These are phyloP conservation scores for Ochropacha duplaris DNA, from an alignment of 2,888 invertebrate genomes.

Conservation along the genomic window DNA sequence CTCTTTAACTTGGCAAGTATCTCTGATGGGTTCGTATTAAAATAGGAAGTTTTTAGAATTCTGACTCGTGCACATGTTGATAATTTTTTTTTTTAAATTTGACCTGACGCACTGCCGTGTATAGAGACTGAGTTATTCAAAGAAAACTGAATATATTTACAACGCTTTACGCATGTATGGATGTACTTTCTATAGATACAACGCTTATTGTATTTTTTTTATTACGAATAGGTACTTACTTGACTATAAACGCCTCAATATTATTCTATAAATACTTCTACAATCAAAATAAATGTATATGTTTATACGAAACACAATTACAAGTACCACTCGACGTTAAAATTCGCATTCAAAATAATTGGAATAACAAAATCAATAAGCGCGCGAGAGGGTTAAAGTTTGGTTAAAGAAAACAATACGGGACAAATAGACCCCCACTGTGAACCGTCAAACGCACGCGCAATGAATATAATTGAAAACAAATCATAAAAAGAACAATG, in stretches of 20 bases:
- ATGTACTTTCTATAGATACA: too few relatives aligned
- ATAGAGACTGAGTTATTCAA: too few relatives aligned
- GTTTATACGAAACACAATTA: constrained; percentile 30
- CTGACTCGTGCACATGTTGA: too few relatives aligned
- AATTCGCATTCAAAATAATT: constrained; percentile 2
- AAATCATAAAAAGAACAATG: constrained; percentile 45
- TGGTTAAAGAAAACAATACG: constrained; percentile 6
- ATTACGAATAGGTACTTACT: too few relatives aligned
- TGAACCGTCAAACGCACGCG: constrained; percentile 35
- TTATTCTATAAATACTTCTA: background rate
- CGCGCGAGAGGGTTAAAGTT: constrained; percentile 1
- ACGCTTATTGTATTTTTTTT: too few relatives aligned
- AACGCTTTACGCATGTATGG: too few relatives aligned
- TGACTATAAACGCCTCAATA: background rate
- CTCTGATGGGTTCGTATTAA: too few relatives aligned
- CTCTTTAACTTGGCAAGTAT: too few relatives aligned
- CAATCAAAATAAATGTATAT: background rate
- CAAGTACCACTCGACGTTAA: constrained; percentile 5
- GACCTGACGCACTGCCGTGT: too few relatives aligned
- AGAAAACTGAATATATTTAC: too few relatives aligned
- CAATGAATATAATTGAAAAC: constrained; percentile 28
- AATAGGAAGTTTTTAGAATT: too few relatives aligned
- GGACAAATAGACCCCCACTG: constrained; percentile 4
- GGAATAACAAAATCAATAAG: constrained; percentile 5
- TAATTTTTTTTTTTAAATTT: too few relatives aligned